These are phyloP conservation scores for Nettapus auritus DNA, from an alignment of 2,113 vertebrate species.

Conservation along the genomic window DNA sequence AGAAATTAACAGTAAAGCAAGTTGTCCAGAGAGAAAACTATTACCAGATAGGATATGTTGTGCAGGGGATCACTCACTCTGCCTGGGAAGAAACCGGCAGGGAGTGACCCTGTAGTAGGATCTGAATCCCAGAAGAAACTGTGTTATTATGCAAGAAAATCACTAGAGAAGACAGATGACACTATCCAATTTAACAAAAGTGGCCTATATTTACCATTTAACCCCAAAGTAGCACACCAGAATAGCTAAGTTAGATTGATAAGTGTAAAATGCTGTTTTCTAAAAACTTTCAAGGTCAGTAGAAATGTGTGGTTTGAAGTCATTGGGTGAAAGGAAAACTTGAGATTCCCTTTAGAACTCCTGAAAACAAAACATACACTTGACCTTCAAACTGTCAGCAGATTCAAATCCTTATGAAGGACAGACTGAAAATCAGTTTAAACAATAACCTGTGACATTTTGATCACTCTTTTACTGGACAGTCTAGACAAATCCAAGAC, in stretches of 20 bases:
- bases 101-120: background rate
- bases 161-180: background rate
- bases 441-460: background rate
- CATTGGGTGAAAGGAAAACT: background rate
- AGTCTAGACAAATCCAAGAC: background rate
- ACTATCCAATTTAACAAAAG: constrained; percentile 9
- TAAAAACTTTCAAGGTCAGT: background rate
- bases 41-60: background rate
- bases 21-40: background rate
- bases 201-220: constrained; percentile 30
- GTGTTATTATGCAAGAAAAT: background rate
- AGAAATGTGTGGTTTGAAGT: background rate
- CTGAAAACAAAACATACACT: background rate
- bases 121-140: background rate
- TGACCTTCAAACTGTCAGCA: background rate
- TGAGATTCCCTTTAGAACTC: background rate
- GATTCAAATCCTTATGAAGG: background rate
- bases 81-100: background rate
- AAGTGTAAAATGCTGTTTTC: background rate
- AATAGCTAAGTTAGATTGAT: background rate
- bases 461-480: background rate
- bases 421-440: background rate
- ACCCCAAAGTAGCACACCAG: background rate
- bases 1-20: constrained; percentile 26
- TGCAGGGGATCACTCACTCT: background rate